Conservation (phyloP, 2,797 vertebrate genomes). For the Chlorospingus semifuscus region DNA sequence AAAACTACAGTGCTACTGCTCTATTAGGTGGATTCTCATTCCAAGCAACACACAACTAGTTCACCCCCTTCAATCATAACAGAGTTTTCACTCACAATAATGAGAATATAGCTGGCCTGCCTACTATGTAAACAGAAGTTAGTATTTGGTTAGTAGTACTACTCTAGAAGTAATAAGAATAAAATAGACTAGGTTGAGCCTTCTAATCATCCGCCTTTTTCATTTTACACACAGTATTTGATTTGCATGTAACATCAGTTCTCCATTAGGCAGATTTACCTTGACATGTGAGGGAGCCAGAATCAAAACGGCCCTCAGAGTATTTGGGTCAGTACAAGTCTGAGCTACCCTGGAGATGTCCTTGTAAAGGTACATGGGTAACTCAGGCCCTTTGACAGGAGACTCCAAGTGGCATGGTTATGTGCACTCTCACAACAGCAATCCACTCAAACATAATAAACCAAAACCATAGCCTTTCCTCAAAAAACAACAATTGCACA, state of each 20-base stretch:
- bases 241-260: neutral
- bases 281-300: neutral
- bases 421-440: neutral
- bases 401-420: neutral
- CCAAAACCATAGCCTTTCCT: neutral
- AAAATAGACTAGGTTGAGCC: neutral
- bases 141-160: neutral
- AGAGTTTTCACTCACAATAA: neutral
- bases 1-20: neutral
- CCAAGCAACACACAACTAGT: neutral
- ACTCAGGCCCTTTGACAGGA: fast-evolving
- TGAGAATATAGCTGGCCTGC: neutral
- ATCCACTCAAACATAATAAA: neutral
- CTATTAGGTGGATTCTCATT: neutral
- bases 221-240: neutral
- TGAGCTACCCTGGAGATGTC: neutral
- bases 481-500: neutral
- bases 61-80: neutral
- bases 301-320: neutral
- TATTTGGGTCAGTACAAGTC: neutral
- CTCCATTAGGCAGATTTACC: neutral
- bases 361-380: neutral
- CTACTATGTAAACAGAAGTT: neutral
- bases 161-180: neutral
- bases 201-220: neutral